These are phyloP conservation scores for Atrina japonica DNA, from an alignment of 2,888 invertebrate genomes.

Conservation along the genomic window DNA sequence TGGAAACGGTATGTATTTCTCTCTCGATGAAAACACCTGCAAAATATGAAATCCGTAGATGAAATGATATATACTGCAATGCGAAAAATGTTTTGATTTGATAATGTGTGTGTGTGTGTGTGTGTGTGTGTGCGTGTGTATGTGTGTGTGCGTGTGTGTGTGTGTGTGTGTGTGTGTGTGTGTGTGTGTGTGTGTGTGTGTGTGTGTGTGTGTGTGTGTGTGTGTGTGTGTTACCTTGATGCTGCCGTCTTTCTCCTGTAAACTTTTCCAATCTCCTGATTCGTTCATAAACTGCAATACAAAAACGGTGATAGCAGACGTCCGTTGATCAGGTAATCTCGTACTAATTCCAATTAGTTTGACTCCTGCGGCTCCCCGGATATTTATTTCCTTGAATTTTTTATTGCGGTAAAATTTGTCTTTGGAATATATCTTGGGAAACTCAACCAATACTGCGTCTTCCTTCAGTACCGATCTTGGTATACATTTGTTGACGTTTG, in stretches of 20 bases:
- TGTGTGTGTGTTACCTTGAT: slow-evolving; percentile 23
- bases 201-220: too few species aligned
- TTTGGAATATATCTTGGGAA: not conserved
- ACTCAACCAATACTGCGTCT: too few species aligned
- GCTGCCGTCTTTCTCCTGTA: slow-evolving; percentile 15
- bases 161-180: too few species aligned
- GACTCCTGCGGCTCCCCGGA: too few species aligned
- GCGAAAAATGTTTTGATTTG: too few species aligned
- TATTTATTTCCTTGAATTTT: not conserved
- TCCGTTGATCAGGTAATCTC: too few species aligned
- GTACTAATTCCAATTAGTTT: too few species aligned
- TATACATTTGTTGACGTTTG: not conserved
- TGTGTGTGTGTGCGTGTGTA: too few species aligned
- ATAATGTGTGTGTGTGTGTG: too few species aligned
- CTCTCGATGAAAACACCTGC: slow-evolving; percentile 3
- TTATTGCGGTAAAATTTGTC: slow-evolving; percentile 1
- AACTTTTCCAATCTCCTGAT: not conserved
- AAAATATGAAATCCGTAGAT: not conserved
- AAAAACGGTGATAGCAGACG: slow-evolving; percentile 1
- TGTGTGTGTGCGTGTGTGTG: too few species aligned
- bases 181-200: too few species aligned
- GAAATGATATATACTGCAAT: not conserved
- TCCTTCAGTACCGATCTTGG: too few species aligned
- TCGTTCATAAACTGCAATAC: slow-evolving; percentile 9
- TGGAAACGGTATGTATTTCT: not conserved